Conservation (phyloP, 1,140 invertebrate genomes). For the Centruroides vittatus region DNA sequence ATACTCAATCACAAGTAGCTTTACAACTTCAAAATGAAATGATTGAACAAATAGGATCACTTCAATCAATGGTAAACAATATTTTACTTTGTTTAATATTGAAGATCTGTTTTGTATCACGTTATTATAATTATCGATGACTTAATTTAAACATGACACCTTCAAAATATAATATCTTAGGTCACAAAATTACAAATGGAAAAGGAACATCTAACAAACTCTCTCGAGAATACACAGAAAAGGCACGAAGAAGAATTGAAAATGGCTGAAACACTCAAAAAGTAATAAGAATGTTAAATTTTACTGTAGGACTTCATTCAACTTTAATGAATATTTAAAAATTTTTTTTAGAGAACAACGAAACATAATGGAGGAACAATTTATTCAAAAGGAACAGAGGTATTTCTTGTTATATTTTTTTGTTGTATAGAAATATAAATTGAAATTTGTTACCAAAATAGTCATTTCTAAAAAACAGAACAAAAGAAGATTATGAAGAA, state of each 20-base stretch:
- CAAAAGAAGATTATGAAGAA: conserved; percentile 1
- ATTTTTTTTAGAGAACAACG: conserved; percentile 1
- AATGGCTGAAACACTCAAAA: not conserved
- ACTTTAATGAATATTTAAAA: not conserved
- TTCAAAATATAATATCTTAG: too few relatives aligned
- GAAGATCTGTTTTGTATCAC: too few relatives aligned
- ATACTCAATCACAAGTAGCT: too few relatives aligned
- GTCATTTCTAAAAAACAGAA: not conserved
- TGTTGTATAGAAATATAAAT: not conserved
- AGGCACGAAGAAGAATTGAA: conserved; percentile 9
- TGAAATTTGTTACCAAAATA: not conserved
- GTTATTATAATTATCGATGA: too few relatives aligned
- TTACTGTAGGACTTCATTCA: not conserved
- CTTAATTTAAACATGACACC: too few relatives aligned
- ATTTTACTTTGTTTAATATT: too few relatives aligned
- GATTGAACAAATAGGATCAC: too few relatives aligned
- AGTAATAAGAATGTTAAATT: not conserved
- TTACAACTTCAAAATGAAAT: too few relatives aligned
- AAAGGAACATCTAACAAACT: conserved; percentile 5
- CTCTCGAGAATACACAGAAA: conserved; percentile 1
- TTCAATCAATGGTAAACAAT: too few relatives aligned
- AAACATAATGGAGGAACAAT: conserved; percentile 1
- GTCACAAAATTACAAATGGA: not conserved
- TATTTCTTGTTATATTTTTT: not conserved
- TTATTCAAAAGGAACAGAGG: conserved; percentile 1